Conservation (phyloP, 2,888 invertebrate species). For the Spodoptera exigua region DNA sequence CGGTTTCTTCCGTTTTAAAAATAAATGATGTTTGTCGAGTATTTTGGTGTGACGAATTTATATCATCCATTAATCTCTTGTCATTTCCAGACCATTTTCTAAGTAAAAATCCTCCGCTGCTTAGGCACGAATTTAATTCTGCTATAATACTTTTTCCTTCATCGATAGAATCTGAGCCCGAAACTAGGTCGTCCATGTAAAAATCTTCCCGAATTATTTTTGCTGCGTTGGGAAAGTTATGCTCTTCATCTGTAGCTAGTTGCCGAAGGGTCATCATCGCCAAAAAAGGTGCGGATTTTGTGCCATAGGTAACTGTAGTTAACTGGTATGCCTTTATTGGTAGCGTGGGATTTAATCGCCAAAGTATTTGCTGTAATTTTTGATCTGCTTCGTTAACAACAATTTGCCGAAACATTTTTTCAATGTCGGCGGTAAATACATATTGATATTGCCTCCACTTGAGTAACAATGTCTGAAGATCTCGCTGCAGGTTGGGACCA, state of each 20-base stretch:
- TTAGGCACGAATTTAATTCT: background rate
- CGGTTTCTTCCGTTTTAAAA: background rate
- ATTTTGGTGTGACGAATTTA: no score
- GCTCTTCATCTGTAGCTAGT: background rate
- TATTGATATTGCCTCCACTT: slow-evolving; percentile 1
- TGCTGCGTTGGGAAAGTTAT: background rate
- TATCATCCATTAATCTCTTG: background rate
- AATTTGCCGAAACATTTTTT: background rate
- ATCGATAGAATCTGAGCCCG: background rate
- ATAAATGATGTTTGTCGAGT: background rate
- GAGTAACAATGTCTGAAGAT: background rate
- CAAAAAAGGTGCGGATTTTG: background rate
- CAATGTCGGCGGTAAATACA: background rate
- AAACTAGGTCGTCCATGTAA: background rate
- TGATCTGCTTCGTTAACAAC: background rate
- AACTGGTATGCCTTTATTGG: background rate
- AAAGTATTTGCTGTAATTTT: background rate
- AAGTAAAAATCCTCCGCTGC: background rate
- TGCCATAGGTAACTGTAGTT: background rate
- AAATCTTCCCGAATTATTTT: background rate
- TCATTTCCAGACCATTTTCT: background rate
- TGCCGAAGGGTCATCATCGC: background rate
- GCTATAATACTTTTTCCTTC: background rate
- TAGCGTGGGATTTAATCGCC: background rate
- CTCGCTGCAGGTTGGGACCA: slow-evolving; percentile 11